Conservation (phyloP, 2,797 vertebrate genomes). For the Scleropages formosus region DNA sequence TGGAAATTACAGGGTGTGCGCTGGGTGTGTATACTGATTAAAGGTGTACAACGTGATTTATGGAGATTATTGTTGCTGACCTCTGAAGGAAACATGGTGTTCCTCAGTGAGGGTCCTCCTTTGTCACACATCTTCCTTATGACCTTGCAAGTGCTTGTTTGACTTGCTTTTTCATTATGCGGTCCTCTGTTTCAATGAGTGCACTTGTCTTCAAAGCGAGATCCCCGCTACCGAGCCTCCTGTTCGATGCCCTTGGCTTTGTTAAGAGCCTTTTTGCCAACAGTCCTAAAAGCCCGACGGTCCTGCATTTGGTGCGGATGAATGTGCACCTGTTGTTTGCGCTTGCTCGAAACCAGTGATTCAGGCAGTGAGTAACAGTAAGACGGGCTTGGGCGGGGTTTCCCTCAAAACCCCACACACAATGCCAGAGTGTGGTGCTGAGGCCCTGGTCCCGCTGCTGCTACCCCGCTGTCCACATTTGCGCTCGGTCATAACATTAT, state of each 20-base stretch:
- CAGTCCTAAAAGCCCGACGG: neutral
- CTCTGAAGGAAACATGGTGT: neutral
- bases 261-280: conserved; percentile 9
- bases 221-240: neutral
- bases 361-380: conserved; percentile 35
- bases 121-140: conserved; percentile 5
- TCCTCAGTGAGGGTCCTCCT: neutral
- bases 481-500: neutral
- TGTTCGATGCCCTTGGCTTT: neutral
- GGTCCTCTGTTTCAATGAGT: conserved; percentile 51
- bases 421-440: too few relatives aligned
- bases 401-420: neutral
- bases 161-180: conserved; percentile 56
- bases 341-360: conserved; percentile 49
- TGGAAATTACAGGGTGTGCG: neutral
- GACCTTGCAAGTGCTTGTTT: conserved; percentile 55
- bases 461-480: neutral
- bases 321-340: conserved; percentile 61
- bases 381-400: neutral
- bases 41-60: neutral
- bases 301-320: conserved; percentile 40
- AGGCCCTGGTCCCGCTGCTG: neutral
- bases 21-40: neutral
- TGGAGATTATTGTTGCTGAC: neutral
- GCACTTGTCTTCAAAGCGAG: conserved; percentile 57